Evolutionary conservation across 2,113 vertebrate genomes (phyloP).

Genomic region (Papio anubis): DNA sequence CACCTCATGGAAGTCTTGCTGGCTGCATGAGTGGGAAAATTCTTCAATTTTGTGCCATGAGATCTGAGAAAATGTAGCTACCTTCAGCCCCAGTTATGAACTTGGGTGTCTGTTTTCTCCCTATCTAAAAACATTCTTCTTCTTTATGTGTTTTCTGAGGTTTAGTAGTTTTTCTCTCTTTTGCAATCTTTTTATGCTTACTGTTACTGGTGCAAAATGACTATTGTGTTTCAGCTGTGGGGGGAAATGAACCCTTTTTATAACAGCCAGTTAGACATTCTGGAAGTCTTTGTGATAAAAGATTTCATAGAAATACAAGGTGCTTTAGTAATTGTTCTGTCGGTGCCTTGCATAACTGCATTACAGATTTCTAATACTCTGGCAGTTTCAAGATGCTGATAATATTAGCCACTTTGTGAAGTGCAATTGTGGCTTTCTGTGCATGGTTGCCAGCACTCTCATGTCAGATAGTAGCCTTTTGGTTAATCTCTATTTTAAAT

Average conservation of each 20-base stretch:
- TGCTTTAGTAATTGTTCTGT: constrained; percentile 48
- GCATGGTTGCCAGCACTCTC: neutral
- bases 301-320: constrained; percentile 8
- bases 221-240: constrained; percentile 38
- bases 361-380: constrained; percentile 71
- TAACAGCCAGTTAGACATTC: constrained; percentile 39
- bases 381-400: constrained; percentile 65
- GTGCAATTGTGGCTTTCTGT: constrained; percentile 75
- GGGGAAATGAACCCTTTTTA: constrained; percentile 41
- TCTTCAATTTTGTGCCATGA: constrained; percentile 11
- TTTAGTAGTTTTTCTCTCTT: constrained; percentile 55
- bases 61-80: constrained; percentile 39
- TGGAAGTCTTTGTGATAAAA: constrained; percentile 47
- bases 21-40: constrained; percentile 20
- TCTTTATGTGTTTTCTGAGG: constrained; percentile 21
- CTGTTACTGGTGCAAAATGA: neutral
- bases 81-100: constrained; percentile 30
- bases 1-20: neutral
- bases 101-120: constrained; percentile 48
- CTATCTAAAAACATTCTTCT: constrained; percentile 41
- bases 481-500: constrained; percentile 72
- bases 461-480: constrained; percentile 68
- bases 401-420: constrained; percentile 73
- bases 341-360: constrained; percentile 59
- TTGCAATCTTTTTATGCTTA: neutral